These are phyloP conservation scores for Diadegma fenestrale DNA, from an alignment of 2,888 invertebrate species.

Conservation along the genomic window DNA sequence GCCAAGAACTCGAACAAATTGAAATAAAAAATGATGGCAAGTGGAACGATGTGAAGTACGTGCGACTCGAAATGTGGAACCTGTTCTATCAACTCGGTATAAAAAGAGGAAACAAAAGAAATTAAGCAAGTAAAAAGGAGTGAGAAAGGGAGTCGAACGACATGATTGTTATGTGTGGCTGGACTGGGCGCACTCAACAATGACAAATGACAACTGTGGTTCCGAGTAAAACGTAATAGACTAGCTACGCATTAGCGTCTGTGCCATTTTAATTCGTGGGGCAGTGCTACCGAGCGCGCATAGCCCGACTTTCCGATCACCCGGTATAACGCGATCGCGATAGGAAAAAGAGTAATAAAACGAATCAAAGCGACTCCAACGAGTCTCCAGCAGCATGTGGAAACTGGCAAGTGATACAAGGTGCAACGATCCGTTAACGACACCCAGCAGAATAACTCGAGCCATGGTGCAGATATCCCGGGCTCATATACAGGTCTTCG, in stretches of 20 bases:
- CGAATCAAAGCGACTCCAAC: conserved; percentile 38
- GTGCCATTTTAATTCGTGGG: too few species aligned
- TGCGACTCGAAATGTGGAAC: conserved; percentile 47
- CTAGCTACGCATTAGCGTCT: too few species aligned
- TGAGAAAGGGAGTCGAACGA: background rate
- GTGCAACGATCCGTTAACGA: conserved; percentile 65
- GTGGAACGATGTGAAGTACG: conserved; percentile 43
- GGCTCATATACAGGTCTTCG: conserved; percentile 8
- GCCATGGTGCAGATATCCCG: conserved; percentile 57
- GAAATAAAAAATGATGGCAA: conserved; percentile 38
- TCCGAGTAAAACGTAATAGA: too few species aligned
- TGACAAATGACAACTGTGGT: too few species aligned
- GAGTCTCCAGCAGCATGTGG: conserved; percentile 59
- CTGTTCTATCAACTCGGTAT: conserved; percentile 38
- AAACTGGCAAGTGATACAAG: conserved; percentile 61
- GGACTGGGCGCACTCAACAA: too few species aligned
- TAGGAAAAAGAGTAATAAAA: background rate
- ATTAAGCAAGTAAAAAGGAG: conserved; percentile 3
- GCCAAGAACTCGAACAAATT: too few species aligned
- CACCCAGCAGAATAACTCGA: conserved; percentile 56
- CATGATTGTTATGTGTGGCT: conserved; percentile 21
- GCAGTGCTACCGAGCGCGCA: too few species aligned
- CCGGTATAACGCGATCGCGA: conserved; percentile 19
- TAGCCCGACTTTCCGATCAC: background rate
- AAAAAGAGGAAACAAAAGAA: conserved; percentile 12